Evolutionary conservation across 2,888 invertebrate species (phyloP), one percentile per base, ranked within the genome.

Genomic region (Nomada fabriciana): DNA sequence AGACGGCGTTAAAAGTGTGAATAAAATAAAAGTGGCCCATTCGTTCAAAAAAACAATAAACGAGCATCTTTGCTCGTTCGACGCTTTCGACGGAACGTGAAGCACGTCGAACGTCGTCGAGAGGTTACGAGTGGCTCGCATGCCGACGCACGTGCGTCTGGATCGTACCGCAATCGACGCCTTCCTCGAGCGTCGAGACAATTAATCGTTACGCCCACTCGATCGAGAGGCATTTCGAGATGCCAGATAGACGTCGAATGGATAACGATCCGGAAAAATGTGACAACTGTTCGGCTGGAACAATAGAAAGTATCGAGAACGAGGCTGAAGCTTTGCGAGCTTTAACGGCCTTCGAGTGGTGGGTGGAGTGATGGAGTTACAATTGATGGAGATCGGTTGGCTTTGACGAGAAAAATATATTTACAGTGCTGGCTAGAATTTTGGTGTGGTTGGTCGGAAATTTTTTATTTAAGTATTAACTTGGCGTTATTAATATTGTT

Each of bases 131-230:
- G 47, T 18, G 20, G 4, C 13, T 52, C 59, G 64, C 25, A 42
- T 43, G 52, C 29, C 42, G 64, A 55, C 64, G 63, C 73, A 64
- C 74, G 59, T 64, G 68, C 69, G 59, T 59, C 10, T 13, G 52
- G 20, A 23, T 36, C 50, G 50, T 18, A 20, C 36, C 52, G 63
- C 52, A 67, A 65, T 69, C 70, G 80, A 69, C 57, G 68, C 57
- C 57, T 64, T 47, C 43, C 61, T 55, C 20, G 23, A 71, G 78
- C 82, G 65, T 61, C 69, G 76, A 76, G 80, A 82, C 86, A 84
- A 89, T 89, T 89, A 84, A 84, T 83, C 79, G 82, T 76, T 76
- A 82, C 71, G 52, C 73, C 52, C 23, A 68, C 60, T 25, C 50
- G 50, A 59, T 59, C 68, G 68, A 64, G 70, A 42, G 71, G 68